phyloP scores from a whole-genome alignment of 1,140 invertebrate genomes.

The Mizuhopecten yessoensis region DNA sequence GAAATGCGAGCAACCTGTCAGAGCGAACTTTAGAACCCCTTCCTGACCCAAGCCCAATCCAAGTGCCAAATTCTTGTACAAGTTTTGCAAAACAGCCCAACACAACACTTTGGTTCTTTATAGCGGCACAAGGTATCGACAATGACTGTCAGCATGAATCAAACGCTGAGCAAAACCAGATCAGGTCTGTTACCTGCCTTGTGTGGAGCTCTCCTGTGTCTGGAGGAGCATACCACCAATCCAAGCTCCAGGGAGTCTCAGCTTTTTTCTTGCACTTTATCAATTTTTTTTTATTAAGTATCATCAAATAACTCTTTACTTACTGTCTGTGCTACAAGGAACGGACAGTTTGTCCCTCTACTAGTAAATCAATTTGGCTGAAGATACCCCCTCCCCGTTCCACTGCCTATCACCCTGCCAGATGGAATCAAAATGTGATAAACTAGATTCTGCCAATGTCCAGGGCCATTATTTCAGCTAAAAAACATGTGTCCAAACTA shows the following conservation, averaged over 20 bases:
- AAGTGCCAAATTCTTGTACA: slow-evolving; percentile 14
- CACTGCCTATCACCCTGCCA: background rate
- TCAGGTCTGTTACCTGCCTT: slow-evolving; percentile 4
- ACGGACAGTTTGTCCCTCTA: background rate
- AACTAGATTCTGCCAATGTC: background rate
- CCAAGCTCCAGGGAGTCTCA: slow-evolving; percentile 24
- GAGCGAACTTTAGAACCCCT: background rate
- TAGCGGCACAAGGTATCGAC: background rate
- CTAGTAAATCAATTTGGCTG: background rate
- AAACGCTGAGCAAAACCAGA: slow-evolving; percentile 12
- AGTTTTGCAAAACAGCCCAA: background rate
- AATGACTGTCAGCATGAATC: slow-evolving; percentile 26
- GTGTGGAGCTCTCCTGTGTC: background rate
- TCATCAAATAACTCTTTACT: background rate
- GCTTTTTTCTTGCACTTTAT: background rate
- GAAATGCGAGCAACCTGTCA: slow-evolving; percentile 22
- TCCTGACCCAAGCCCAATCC: background rate
- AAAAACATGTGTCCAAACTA: background rate
- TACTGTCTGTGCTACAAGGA: background rate
- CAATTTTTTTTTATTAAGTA: background rate
- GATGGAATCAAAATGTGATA: background rate
- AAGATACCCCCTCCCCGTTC: background rate
- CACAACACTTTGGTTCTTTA: background rate
- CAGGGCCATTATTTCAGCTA: background rate
- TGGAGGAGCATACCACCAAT: background rate